Evolutionary conservation across 2,888 invertebrate species (phyloP), one percentile per base, ranked within the genome.

Genomic region (Philereme transversata): DNA sequence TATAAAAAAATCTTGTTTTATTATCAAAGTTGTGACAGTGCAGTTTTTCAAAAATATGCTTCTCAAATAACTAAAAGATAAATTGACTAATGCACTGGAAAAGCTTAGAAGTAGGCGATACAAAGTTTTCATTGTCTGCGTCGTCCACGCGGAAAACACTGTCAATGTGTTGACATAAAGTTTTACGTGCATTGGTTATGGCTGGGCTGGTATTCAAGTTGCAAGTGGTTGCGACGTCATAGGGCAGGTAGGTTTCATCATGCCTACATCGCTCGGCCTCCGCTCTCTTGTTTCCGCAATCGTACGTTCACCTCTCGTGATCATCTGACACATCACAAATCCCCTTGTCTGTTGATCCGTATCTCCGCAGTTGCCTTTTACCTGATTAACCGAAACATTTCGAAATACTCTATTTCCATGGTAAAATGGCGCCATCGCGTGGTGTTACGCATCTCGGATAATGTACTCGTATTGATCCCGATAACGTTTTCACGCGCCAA

Each of bases 251-350:
- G 72, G 78, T 87, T 89, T 87, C 88, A 82, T 85, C 87, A 86
- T 71, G 68, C 64, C 71, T 63, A 67, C 65, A 62, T 57, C 68
- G 69, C 67, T 60, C 70, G 87, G 81, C 87, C 87, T 86, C 81
- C 76, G 68, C 70, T 69, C 74, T 65, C 59, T 76, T 72, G 76
- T 82, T 90, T 89, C 90, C 89, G 88, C 83, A 83, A 83, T 82
- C 85, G 88, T 84, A 68, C 89, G 71, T 88, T 91, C 86, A 89
- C 86, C 89, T 88, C 73, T 78, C 22, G 22, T 22, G 22, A 22
- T 22, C 76, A 51, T 41, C 72, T 77, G 61, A 73, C 67, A 72
- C 64, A 65, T 74, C 64, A 43, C 58, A 70, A 65, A 74, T 65
- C 65, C 72, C 69, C 71, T 74, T 72, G 71, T 75, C 63, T 67